Base-by-base conservation (phyloP, 2,113 vertebrate genomes). In the Oxyruncus cristatus region DNA sequence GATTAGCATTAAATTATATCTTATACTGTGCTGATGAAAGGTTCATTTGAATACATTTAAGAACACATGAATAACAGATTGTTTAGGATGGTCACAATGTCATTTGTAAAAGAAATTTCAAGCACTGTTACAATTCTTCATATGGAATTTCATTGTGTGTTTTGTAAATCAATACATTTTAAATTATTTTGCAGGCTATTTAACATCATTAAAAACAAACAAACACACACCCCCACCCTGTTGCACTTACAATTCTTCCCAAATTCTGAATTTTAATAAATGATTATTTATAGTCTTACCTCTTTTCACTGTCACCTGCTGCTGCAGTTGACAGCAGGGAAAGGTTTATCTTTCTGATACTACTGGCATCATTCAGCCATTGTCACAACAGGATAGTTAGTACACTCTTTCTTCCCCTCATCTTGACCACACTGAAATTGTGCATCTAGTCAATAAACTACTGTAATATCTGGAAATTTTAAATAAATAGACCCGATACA, bases 291-390 rank as follows among this genome's bases (percentile, higher is more conserved):
- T 15, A 53, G 37, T 88, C 91, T 94, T 95, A 95, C 92, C 88
- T 93, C 85, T 95, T 82, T 67, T 30, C 74, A 79, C 22, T 68
- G 66, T 33, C n/a, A 73, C 87, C 86, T 91, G 81, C 84, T 96
- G 66, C 33, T 75, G 41, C 78, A 81, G 22, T 5, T 72, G 32
- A 65, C 86, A 94, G 70, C 80, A 91, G 61, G 80, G 15, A 65
- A 85, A 67, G 24, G 44, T 88, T 89, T 93, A 23, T 68, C 32
- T 72, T 75, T 87, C 66, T 89, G 66, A 89, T 23, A 28, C 44
- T 56, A 94, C 8, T 42, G 55, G 49, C 49, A 81, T 50, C 35
- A 35, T 41, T 90, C 49, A 65, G 35, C 32, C 7, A 1, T 74
- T 85, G 56, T 52, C 73, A 87, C 33, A 72, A 80, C 6, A 65